phyloP scores from a whole-genome alignment of 2,113 vertebrate genomes.

The Pedionomus torquatus region DNA sequence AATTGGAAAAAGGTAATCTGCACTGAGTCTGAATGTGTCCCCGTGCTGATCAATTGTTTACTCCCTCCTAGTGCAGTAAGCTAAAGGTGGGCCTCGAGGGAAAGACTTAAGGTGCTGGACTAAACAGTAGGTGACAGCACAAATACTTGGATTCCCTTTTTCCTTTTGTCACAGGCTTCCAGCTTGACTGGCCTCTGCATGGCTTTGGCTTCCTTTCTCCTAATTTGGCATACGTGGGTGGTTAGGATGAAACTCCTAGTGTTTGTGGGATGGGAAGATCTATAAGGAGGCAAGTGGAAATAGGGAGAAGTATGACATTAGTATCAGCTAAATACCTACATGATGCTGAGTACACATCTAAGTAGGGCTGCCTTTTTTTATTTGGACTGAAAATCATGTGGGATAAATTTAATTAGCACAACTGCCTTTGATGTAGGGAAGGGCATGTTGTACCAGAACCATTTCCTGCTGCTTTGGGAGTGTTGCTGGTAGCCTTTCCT shows the following conservation, averaged over 20 bases:
- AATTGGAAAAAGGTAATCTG: slow-evolving; percentile 90
- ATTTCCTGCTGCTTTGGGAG: not conserved
- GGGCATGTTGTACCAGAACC: not conserved
- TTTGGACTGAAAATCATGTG: not conserved
- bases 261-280: not conserved
- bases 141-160: not conserved
- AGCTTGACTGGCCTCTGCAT: not conserved
- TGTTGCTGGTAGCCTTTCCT: not conserved
- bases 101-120: not conserved
- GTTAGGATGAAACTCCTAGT: not conserved
- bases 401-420: not conserved
- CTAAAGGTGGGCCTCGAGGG: not conserved
- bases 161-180: not conserved
- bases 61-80: not conserved
- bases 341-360: not conserved
- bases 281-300: not conserved
- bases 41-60: not conserved
- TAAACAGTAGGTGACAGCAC: not conserved
- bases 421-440: not conserved
- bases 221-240: not conserved
- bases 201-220: slow-evolving; percentile 1
- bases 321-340: not conserved
- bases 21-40: accelerated
- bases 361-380: not conserved
- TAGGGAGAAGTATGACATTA: not conserved